Percentiles rank a stretch among this genome's conserved stretches.
These are phyloP conservation scores for Seriola aureovittata DNA, from an alignment of 2,113 vertebrate species.

Conservation along the genomic window DNA sequence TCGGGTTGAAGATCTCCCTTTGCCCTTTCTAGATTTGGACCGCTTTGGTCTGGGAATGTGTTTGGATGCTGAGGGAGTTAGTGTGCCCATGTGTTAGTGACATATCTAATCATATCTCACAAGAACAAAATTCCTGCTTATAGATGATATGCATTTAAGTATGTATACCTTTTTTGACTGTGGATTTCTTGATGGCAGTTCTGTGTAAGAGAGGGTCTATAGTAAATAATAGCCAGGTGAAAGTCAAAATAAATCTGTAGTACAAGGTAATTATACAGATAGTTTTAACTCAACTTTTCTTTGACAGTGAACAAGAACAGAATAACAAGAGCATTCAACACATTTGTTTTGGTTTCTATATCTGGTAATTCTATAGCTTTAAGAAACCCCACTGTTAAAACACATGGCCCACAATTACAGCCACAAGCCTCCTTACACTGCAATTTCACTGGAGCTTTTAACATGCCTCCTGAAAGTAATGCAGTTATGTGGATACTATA, in stretches of 20 bases:
- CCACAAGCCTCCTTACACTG: neutral
- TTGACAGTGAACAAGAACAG: neutral
- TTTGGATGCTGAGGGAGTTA: slow-evolving; percentile 30
- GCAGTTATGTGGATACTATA: no score
- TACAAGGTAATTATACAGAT: neutral
- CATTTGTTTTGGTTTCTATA: neutral
- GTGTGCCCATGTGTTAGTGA: neutral
- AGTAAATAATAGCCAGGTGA: neutral
- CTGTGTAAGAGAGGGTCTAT: slow-evolving; percentile 21
- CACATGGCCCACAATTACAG: slow-evolving; percentile 27
- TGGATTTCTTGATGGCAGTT: slow-evolving; percentile 20
- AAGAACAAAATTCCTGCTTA: neutral
- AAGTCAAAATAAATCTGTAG: neutral
- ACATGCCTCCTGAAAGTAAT: neutral
- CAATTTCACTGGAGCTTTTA: neutral
- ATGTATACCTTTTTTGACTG: slow-evolving; percentile 38
- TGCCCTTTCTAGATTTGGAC: slow-evolving; percentile 35
- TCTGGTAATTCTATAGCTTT: slow-evolving; percentile 38
- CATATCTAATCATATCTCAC: neutral
- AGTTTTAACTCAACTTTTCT: neutral
- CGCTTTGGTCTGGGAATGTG: slow-evolving; percentile 12
- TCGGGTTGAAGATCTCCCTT: neutral
- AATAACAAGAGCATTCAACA: neutral
- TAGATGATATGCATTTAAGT: neutral
- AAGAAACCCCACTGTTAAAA: slow-evolving; percentile 31